Base-by-base conservation (phyloP, 2,797 vertebrate genomes). In the Pterois miles region DNA sequence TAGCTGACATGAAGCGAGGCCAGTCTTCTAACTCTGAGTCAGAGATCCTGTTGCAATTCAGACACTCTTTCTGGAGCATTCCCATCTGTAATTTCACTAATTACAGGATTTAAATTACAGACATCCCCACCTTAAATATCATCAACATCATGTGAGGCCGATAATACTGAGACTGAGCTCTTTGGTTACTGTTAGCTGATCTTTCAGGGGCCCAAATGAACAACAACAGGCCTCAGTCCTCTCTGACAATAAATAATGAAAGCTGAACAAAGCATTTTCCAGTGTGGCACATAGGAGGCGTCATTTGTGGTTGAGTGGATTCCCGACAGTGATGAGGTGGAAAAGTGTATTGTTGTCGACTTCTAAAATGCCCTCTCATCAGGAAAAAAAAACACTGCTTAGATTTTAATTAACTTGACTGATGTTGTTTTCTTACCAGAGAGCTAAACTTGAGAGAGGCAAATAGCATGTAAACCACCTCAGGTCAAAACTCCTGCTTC, bases 1-100 rank as follows among this genome's bases (percentile, higher is more conserved):
- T 1, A 18, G 4, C 16, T 13, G 16, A 14, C 34, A 50, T 1
- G n/a, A 3, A 23, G 13, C 3, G 6, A 4, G 5, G 13, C 10
- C 67, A 46, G 76, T 71, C 76, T 69, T 72, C 76, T 67, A 68
- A 82, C 76, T 4, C 14, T 0, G 6, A 29, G 2, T 14, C 33
- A 31, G 12, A 57, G 23, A 74, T 22, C 11, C 50, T 48, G 38
- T 31, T 36, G 23, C n/a, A 67, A 43, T 23, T 57, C 3, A 22
- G 33, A 64, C 25, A 12, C 36, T 29, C 31, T 27, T 8, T 22
- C 29, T 53, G 13, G 1, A n/a, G 8, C 13, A 7, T 33, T 48
- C 13, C 34, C 11, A 5, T 50, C 22, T 78, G 2, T 46, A 8
- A 72, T 38, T 63, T 46, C 1, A 50, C 6, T 13, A 20, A 36